phyloP scores from a whole-genome alignment of 2,113 vertebrate genomes.

The Thalassoma bifasciatum region DNA sequence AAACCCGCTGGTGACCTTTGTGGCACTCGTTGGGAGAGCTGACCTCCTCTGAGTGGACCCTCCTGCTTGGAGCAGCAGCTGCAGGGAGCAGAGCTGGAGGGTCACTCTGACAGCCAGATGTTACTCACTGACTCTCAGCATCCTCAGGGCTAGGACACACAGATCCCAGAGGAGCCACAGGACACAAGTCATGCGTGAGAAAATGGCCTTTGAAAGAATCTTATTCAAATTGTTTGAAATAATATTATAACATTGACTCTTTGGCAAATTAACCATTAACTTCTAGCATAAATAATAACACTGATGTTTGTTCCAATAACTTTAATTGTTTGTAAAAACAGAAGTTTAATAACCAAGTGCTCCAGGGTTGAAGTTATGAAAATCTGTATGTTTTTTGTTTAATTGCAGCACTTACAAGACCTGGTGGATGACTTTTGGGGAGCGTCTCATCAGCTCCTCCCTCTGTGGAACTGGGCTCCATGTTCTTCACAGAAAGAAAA shows the following conservation, averaged over 20 bases:
- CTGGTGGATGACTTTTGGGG: constrained; percentile 59
- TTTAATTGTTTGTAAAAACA: background rate
- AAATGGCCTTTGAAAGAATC: constrained; percentile 10
- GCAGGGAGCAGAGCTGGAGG: constrained; percentile 75
- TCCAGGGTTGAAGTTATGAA: background rate
- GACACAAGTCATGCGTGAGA: constrained; percentile 46
- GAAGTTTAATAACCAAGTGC: background rate
- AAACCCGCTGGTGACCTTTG: constrained; percentile 75
- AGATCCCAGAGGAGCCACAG: constrained; percentile 59
- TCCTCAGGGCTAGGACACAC: constrained; percentile 63
- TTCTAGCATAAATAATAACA: background rate
- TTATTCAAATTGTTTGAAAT: constrained; percentile 20
- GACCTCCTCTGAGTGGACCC: constrained; percentile 79
- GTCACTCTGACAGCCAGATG: constrained; percentile 80
- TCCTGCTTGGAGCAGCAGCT: constrained; percentile 81
- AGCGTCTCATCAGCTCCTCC: constrained; percentile 73
- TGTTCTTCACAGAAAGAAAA: constrained; percentile 80
- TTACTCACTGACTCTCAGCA: constrained; percentile 76
- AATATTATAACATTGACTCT: background rate
- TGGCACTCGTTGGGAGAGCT: constrained; percentile 78
- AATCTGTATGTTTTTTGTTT: constrained; percentile 17
- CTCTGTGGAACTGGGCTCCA: constrained; percentile 81
- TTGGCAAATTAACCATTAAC: background rate
- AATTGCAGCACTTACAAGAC: constrained; percentile 81
- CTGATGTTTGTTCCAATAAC: background rate